phyloP scores from a whole-genome alignment of 2,113 vertebrate genomes.

The Perca schrenkii region DNA sequence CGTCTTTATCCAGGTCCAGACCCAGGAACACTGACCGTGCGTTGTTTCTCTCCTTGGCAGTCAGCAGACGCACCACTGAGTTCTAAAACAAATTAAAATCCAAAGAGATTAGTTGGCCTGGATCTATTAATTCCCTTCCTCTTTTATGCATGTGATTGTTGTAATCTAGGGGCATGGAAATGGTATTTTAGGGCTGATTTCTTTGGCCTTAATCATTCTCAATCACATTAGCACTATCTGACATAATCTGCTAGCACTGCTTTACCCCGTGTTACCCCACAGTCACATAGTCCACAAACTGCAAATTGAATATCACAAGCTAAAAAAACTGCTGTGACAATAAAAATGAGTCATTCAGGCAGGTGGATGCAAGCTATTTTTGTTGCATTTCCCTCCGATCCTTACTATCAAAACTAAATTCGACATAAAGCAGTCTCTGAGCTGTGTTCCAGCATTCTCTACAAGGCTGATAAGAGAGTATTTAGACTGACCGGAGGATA shows the following conservation, averaged over 20 bases:
- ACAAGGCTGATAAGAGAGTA: neutral
- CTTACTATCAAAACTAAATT: neutral
- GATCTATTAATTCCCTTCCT: neutral
- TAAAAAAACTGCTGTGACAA: slow-evolving; percentile 21
- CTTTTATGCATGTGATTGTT: slow-evolving; percentile 6
- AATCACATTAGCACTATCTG: slow-evolving; percentile 33
- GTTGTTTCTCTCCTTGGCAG: slow-evolving; percentile 89
- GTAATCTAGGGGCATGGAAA: slow-evolving; percentile 9
- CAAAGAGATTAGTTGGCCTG: slow-evolving; percentile 10
- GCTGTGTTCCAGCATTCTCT: neutral
- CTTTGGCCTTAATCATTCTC: slow-evolving; percentile 14
- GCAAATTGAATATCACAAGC: slow-evolving; percentile 20
- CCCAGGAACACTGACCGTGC: slow-evolving; percentile 87
- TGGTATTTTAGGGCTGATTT: slow-evolving; percentile 15
- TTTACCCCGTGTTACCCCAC: slow-evolving; percentile 4
- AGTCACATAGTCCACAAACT: slow-evolving; percentile 17
- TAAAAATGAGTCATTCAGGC: slow-evolving; percentile 15
- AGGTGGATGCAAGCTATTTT: neutral
- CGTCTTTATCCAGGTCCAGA: slow-evolving; percentile 85
- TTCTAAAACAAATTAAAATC: slow-evolving; percentile 82
- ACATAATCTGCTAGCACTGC: slow-evolving; percentile 25
- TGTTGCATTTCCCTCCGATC: neutral
- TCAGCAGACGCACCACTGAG: slow-evolving; percentile 90
- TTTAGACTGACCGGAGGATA: neutral
- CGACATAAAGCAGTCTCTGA: slow-evolving; percentile 6